Base-by-base conservation (phyloP, 2,113 vertebrate species). In the Eidolon helvum region DNA sequence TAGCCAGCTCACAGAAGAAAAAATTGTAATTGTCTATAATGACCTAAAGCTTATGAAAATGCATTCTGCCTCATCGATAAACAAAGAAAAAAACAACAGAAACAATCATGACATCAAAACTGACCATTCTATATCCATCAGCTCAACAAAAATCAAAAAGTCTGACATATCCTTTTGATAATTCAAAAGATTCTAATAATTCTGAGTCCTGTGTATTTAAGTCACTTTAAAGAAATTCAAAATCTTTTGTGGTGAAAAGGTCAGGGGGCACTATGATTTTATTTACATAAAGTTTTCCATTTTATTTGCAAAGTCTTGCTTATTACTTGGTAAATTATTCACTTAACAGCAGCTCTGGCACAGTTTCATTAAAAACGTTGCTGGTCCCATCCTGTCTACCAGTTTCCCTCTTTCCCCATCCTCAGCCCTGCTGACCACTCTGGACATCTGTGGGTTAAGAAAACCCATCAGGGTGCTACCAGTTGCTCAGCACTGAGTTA, bases 311-410 rank as follows among this genome's bases (percentile, higher is more conserved):
- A 90, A 96, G 55, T 43, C 50, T 91, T 90, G 33, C 77, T 80
- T 82, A 91, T 95, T 93, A 78, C 90, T 95, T 95, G 83, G 69
- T 82, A 97, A 96, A 89, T 95, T 68, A 91, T 91, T 88, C 92
- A 93, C 87, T 95, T 43, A 55, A 65, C n/a, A 82, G 65, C 78
- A 85, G 61, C 45, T 77, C 38, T 59, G 78, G 5, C 24, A 63
- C 48, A 95, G 65, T 55, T 48, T 94, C 74, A 94, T 91, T 72
- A 87, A 94, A 90, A 91, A 40, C 33, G 15, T 30, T 33, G 43
- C 48, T 57, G 4, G 78, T n/a, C 14, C 61, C 83, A 89, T 45
- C 57, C 82, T 94, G 77, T 91, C 91, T 91, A 95, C 24, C 21
- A 26, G 22, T 22, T 26, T 75, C n/a, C 38, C 24, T 10, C 45